These are phyloP conservation scores for Leiothrix lutea DNA, from an alignment of 2,113 vertebrate genomes.

Conservation along the genomic window DNA sequence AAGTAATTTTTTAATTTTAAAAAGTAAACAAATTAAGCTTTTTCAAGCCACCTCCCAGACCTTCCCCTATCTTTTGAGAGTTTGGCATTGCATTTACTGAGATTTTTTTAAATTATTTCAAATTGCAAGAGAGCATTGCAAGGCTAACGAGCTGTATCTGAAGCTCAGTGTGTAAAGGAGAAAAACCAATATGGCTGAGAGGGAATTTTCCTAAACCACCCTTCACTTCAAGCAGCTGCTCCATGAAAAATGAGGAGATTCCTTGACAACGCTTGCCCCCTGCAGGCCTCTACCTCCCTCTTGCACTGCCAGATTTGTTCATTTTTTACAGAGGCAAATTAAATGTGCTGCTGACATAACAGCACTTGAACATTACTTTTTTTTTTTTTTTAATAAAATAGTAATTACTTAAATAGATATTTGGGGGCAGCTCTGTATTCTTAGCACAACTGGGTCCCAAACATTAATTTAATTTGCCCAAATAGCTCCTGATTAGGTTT, in stretches of 20 bases:
- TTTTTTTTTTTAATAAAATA: background rate
- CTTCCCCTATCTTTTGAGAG: background rate
- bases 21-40: background rate
- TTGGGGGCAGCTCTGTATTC: background rate
- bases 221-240: rapidly evolving
- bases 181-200: background rate
- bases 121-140: background rate
- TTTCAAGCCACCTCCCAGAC: background rate
- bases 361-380: too few species aligned
- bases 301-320: background rate
- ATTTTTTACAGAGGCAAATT: background rate
- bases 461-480: background rate
- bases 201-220: background rate
- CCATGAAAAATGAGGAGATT: background rate
- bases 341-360: background rate
- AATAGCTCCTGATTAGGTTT: background rate
- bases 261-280: conserved; percentile 73
- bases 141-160: background rate
- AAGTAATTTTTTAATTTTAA: conserved; percentile 12
- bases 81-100: background rate
- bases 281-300: conserved; percentile 11
- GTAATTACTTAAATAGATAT: background rate
- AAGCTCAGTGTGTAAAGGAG: background rate
- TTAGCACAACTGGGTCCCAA: background rate
- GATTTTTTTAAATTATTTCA: background rate